Evolutionary conservation across 2,113 vertebrate species (phyloP), one percentile per base, ranked within the genome.

Genomic region (Mastomys natalensis): DNA sequence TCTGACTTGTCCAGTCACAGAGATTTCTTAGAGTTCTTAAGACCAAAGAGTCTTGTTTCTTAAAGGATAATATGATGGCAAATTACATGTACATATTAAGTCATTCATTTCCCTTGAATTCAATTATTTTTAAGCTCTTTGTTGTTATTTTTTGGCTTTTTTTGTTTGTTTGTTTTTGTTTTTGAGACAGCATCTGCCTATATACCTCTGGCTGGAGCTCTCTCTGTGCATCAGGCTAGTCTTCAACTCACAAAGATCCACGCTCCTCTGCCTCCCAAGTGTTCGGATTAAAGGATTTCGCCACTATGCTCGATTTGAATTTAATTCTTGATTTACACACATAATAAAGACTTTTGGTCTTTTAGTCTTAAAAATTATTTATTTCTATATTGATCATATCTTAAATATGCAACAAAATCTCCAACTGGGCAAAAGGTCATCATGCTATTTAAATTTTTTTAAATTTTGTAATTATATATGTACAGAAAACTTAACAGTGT

Each of bases 311-410:
- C 22, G 0, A 19, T 31, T 17, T 55, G 51, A 34, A 80, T 58
- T 62, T 51, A 48, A 34, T 91, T 93, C 37, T 94, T 86, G 31
- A 76, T 86, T 94, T 96, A 68, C 7, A 64, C 80, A 90, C 82
- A 11, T 58, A 76, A 85, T 90, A 96, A 60, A 51, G 19, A 43
- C 45, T 80, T 88, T 73, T 95, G 24, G 73, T 85, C 72, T 89
- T 48, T 93, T 87, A 80, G 60, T 88, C 40, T 88, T 70, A 88
- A 95, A 53, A 93, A 76, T 74, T n/a, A n/a, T 81, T 74, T n/a
- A 43, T 81, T 40, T n/a, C 9, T 43, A 70, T 89, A 17, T 40
- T 80, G 43, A 96, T 24, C 91, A 62, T 92, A 76, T 88, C 51
- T 80, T 70, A 58, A 95, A 78, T 85, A 29, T 66, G 34, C 89